These are phyloP conservation scores for Falco berigora DNA, from an alignment of 2,797 vertebrate species.

Conservation along the genomic window DNA sequence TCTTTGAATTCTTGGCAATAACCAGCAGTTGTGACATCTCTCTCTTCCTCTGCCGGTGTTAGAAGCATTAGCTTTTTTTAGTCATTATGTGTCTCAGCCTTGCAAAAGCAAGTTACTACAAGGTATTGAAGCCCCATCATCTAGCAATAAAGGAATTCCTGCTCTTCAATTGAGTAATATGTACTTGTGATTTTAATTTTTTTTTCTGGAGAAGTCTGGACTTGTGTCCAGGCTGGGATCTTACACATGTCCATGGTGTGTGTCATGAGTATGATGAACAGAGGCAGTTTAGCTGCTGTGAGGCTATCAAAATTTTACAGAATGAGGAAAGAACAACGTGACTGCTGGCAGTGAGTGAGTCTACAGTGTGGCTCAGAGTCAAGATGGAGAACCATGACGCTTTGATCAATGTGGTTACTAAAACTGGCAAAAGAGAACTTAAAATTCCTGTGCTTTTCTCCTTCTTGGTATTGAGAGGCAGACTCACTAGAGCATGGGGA, in stretches of 20 bases:
- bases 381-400: not conserved
- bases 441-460: not conserved
- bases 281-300: not conserved
- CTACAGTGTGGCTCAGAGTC: not conserved
- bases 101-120: not conserved
- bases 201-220: not conserved
- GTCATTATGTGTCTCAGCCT: not conserved
- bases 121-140: not conserved
- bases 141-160: not conserved
- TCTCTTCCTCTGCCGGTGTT: not conserved
- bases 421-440: not conserved
- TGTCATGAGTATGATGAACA: not conserved
- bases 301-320: not conserved
- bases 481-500: not conserved
- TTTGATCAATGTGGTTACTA: not conserved
- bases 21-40: not conserved
- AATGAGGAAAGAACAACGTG: not conserved
- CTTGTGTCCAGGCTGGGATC: not conserved
- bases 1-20: not conserved
- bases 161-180: not conserved
- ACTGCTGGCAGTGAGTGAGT: not conserved
- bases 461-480: not conserved
- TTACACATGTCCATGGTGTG: rapidly evolving
- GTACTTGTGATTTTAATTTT: not conserved
- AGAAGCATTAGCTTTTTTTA: not conserved